Base-by-base conservation (phyloP, 2,797 vertebrate species). In the Megalops cyprinoides region DNA sequence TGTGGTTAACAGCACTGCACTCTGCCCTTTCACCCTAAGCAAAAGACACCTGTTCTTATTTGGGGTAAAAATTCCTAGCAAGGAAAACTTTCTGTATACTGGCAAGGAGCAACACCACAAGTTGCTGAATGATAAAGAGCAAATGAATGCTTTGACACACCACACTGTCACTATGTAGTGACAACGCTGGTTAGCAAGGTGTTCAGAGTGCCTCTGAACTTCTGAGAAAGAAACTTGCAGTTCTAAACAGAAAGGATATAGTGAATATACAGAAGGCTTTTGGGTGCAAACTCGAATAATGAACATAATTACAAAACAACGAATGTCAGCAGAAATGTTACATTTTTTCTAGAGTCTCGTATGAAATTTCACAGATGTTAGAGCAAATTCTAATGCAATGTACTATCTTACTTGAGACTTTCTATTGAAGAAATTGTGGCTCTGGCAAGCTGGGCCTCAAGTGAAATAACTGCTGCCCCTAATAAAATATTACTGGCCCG, bases 1-100 rank as follows among this genome's bases (percentile, higher is more conserved):
- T 79, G 77, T 73, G 74, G 71, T 79, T 82, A 79, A 82, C 37
- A 51, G 58, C 73, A 18, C 71, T 15, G 56, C 77, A 79, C 77
- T 48, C 37, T 5, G 42, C 39, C 76, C 65, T 65, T 28, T 48
- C 60, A 49, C 75, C 74, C 51, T 31, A 12, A 28, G 42, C 65
- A 20, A 10, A 39, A 53, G 14, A n/a, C 6, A 44, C 37, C 4
- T 65, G 15, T 37, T 14, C 18, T 34, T 44, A 44, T 71, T n/a
- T 10, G 14, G 37, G 39, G 67, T 44, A 71, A 37, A 71, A 1
- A 15, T 53, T 18, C 51, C 51, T 18, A 53, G 51, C 2, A 15
- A 71, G 67, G 39, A 10, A 44, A 8, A n/a, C 65, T 42, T 39
- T 69, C 42, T n/a, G n/a, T 39, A 39, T 37, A 39, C 65, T 15